Evolutionary conservation across 2,888 invertebrate species (phyloP), one percentile per base, ranked within the genome.

Genomic region (Drosophila kanekoi): DNA sequence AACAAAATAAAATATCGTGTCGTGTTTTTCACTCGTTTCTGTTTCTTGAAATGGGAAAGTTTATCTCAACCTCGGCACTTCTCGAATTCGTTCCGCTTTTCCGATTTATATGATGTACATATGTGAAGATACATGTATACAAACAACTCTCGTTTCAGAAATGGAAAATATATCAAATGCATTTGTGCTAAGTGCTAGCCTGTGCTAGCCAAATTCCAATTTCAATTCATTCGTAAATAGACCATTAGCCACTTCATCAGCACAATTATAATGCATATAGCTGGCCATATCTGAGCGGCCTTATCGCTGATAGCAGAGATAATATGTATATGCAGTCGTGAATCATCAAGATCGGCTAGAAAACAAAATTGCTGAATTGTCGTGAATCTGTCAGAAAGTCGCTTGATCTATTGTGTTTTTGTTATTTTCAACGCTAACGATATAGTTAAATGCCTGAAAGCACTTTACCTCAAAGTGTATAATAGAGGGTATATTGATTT

Each of bases 41-140:
- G 65, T 59, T 76, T 72, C 68, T 77, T 65, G 61, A 62, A 69
- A 69, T 79, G 79, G 69, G 78, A 79, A 79, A 79, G 78, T 79
- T 79, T 48, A 72, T 63, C 71, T 62, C 13, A 45, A 47, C 20
- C 45, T 54, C 35, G 52, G 14, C 43, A 41, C 75, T 62, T 68
- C 64, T 76, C 61, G 51, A 49, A 52, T 62, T 51, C 76, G 76
- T 75, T 75, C 60, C 74, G 74, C 74, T 75, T 76, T 76, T 75
- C 74, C 49, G 66, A 75, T 76, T 71, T 59, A 70, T 75, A 13
- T 56, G 41, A 33, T 35, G n/a, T 23, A 65, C 10, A 23, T 14
- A 57, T 35, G 18, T 18, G 18, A 3, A 33, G 10, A 11, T 10
- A 58, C 8, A 58, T 44, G 37, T 4, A 37, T 56, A 14, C 18